Percentiles rank a stretch among this genome's conserved stretches.
Evolutionary conservation across 1,140 invertebrate species (phyloP).

Genomic region (Lepidostoma basale): DNA sequence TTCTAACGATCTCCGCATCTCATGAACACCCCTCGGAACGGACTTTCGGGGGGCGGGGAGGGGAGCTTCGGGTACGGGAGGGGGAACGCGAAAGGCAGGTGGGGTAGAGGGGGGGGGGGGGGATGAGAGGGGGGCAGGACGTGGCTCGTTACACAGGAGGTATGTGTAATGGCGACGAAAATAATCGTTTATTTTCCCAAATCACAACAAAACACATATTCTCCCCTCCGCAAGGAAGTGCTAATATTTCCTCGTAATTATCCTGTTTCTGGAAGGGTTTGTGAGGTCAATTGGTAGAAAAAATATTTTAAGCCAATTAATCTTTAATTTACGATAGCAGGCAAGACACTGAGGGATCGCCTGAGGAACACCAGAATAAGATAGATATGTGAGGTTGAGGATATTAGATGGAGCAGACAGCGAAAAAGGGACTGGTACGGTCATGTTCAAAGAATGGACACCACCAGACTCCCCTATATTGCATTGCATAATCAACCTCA

Average conservation of each 20-base stretch:
- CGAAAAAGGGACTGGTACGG: no score
- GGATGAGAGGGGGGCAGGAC: conserved; percentile 34
- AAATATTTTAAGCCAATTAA: no score
- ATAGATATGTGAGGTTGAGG: no score
- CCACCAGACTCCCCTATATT: no score
- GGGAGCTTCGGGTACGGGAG: neutral
- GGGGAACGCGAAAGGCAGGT: neutral
- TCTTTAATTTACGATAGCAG: no score
- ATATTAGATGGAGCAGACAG: no score
- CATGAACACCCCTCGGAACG: conserved; percentile 22
- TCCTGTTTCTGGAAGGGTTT: conserved; percentile 17
- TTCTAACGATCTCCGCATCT: conserved; percentile 30
- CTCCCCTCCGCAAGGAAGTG: conserved; percentile 13
- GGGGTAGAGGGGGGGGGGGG: conserved; percentile 2
- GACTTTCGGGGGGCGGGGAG: neutral
- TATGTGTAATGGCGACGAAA: conserved; percentile 45
- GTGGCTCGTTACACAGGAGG: conserved; percentile 43
- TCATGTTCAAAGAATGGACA: no score
- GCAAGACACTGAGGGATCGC: no score
- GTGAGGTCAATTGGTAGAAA: no score
- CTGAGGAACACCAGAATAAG: no score
- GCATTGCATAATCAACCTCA: no score
- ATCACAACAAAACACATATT: conserved; percentile 29
- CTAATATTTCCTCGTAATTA: conserved; percentile 27
- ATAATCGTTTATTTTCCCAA: conserved; percentile 45